Conservation (phyloP, 1,140 invertebrate genomes). For the Leptinotarsa texana region DNA sequence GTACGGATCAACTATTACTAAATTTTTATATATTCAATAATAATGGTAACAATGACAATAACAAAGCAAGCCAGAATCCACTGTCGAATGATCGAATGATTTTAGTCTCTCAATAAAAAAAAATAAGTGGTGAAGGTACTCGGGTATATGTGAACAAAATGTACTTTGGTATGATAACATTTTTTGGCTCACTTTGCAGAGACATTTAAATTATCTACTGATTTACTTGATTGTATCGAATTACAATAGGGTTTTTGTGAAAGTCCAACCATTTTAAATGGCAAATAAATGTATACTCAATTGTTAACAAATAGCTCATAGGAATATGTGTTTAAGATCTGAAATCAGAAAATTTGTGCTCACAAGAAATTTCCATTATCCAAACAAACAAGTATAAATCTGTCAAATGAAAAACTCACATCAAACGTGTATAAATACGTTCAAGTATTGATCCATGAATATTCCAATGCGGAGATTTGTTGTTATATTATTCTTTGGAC, state of each 20-base stretch:
- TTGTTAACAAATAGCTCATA: conserved; percentile 36
- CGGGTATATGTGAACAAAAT: too few species aligned
- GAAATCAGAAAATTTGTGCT: conserved; percentile 12
- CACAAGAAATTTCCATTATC: conserved; percentile 12
- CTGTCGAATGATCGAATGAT: background rate
- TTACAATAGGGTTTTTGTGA: conserved; percentile 33
- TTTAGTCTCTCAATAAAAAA: too few species aligned
- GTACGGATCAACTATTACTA: conserved; percentile 50
- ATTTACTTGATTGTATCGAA: conserved; percentile 47
- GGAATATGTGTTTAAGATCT: conserved; percentile 35
- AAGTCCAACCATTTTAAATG: conserved; percentile 27
- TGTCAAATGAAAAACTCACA: too few species aligned
- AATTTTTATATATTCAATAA: conserved; percentile 50
- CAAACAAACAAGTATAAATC: too few species aligned
- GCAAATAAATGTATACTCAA: conserved; percentile 36
- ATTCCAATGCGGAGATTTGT: too few species aligned
- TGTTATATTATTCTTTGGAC: too few species aligned
- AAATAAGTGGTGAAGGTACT: too few species aligned
- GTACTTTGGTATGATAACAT: background rate
- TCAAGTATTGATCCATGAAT: too few species aligned
- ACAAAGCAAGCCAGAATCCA: conserved; percentile 12
- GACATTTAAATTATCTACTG: conserved; percentile 35
- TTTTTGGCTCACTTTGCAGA: background rate
- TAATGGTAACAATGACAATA: conserved; percentile 49
- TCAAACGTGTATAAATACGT: too few species aligned